A percentile compares a stretch with the other conserved stretches of the same genome.
These are phyloP conservation scores for Clistopyga incitator DNA, from an alignment of 2,888 invertebrate genomes.

Conservation along the genomic window DNA sequence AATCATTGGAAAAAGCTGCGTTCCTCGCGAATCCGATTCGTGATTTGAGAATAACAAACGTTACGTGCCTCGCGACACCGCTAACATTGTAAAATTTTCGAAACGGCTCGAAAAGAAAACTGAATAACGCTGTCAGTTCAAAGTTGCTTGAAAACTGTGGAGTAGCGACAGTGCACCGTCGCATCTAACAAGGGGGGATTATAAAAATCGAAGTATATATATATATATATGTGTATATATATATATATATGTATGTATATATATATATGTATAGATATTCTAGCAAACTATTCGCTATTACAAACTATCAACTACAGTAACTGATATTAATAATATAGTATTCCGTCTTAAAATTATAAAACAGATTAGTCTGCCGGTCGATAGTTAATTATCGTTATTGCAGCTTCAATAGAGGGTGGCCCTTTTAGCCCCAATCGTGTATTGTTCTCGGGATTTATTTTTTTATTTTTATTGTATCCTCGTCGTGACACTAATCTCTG, in stretches of 20 bases:
- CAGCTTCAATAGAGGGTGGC: slow-evolving; percentile 72
- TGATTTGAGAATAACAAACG: slow-evolving; percentile 36
- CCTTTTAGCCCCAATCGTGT: slow-evolving; percentile 53
- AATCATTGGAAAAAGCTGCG: slow-evolving; percentile 14
- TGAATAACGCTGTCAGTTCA: slow-evolving; percentile 2
- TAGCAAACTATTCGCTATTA: slow-evolving; percentile 80
- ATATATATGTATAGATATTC: slow-evolving; percentile 75
- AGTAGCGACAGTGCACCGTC: slow-evolving; percentile 57
- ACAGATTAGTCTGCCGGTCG: slow-evolving; percentile 79
- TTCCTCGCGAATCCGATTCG: slow-evolving; percentile 20
- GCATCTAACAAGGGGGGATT: slow-evolving; percentile 77
- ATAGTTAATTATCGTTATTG: slow-evolving; percentile 77
- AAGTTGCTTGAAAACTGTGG: slow-evolving; percentile 48
- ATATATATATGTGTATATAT: slow-evolving; percentile 75
- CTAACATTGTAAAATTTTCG: not conserved
- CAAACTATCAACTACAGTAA: slow-evolving; percentile 79
- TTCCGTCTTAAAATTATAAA: slow-evolving; percentile 80
- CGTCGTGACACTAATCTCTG: slow-evolving; percentile 67
- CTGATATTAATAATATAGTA: slow-evolving; percentile 79
- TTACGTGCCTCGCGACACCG: slow-evolving; percentile 4
- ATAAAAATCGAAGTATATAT: slow-evolving; percentile 77
- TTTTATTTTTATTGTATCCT: slow-evolving; percentile 55
- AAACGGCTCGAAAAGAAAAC: slow-evolving; percentile 35
- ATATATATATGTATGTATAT: slow-evolving; percentile 76
- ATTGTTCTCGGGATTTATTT: slow-evolving; percentile 41